phyloP scores from a whole-genome alignment of 2,113 vertebrate genomes.

The Melanerpes formicivorus region DNA sequence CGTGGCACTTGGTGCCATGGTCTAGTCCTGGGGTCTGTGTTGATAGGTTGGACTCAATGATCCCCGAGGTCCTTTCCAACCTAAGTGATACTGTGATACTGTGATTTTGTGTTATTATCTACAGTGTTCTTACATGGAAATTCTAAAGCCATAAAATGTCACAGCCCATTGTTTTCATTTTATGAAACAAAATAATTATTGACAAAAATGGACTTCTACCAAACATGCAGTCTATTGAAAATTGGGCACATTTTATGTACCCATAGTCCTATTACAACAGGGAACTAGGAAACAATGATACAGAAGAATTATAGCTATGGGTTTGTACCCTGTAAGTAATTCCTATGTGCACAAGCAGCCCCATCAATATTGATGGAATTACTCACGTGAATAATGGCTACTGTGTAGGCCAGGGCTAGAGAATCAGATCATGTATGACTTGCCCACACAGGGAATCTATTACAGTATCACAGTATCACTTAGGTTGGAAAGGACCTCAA shows the following conservation, averaged over 20 bases:
- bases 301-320: not conserved
- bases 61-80: no score
- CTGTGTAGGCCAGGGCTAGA: not conserved
- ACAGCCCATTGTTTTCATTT: not conserved
- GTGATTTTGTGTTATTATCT: not conserved
- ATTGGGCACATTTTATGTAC: not conserved
- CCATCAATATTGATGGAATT: slow-evolving; percentile 10
- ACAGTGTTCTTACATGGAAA: not conserved
- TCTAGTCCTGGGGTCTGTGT: no score
- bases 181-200: slow-evolving; percentile 13
- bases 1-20: no score
- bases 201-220: not conserved
- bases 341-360: not conserved
- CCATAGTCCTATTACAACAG: not conserved
- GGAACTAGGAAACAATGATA: not conserved
- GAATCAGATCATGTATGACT: not conserved
- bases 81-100: no score
- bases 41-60: no score
- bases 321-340: not conserved
- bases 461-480: no score
- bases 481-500: no score
- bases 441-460: not conserved
- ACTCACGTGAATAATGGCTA: not conserved
- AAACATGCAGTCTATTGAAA: not conserved
- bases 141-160: not conserved